Conservation (phyloP, 2,113 vertebrate species). For the Megaceryle torquata region DNA sequence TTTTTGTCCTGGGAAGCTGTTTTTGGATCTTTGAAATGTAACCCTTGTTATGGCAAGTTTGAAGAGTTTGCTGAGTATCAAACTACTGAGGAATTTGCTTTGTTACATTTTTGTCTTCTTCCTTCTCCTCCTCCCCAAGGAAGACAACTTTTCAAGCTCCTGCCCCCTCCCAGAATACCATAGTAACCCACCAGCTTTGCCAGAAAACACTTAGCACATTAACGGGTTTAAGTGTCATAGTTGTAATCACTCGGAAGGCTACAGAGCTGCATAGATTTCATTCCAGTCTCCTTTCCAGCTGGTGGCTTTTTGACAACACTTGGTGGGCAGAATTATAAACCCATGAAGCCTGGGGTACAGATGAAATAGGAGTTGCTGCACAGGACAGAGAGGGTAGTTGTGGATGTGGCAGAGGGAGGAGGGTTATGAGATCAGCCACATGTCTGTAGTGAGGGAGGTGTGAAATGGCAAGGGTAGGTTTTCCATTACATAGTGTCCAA, state of each 20-base stretch:
- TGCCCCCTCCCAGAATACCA: conserved; percentile 59
- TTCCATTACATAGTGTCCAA: background rate
- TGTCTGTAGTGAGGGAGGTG: conserved; percentile 31
- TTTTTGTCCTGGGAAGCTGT: conserved; percentile 19
- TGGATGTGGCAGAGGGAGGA: conserved; percentile 27
- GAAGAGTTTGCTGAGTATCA: background rate
- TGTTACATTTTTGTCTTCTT: conserved; percentile 42
- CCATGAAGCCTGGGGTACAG: background rate
- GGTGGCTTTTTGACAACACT: conserved; percentile 65
- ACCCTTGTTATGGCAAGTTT: background rate
- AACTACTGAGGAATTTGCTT: background rate
- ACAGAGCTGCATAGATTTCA: conserved; percentile 66
- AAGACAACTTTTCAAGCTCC: conserved; percentile 25
- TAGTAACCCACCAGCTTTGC: conserved; percentile 45
- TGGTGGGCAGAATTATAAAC: conserved; percentile 51
- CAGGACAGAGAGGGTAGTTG: background rate
- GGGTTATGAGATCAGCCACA: background rate
- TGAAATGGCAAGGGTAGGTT: conserved; percentile 7
- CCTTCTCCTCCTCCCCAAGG: background rate
- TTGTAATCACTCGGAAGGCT: conserved; percentile 50
- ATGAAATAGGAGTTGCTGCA: conserved; percentile 35
- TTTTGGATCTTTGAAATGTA: conserved; percentile 29
- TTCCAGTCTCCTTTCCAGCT: conserved; percentile 68
- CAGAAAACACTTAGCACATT: conserved; percentile 77
- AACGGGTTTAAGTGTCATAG: conserved; percentile 64